Conservation (phyloP, 2,797 vertebrate genomes). For the Etheostoma nigrum region DNA sequence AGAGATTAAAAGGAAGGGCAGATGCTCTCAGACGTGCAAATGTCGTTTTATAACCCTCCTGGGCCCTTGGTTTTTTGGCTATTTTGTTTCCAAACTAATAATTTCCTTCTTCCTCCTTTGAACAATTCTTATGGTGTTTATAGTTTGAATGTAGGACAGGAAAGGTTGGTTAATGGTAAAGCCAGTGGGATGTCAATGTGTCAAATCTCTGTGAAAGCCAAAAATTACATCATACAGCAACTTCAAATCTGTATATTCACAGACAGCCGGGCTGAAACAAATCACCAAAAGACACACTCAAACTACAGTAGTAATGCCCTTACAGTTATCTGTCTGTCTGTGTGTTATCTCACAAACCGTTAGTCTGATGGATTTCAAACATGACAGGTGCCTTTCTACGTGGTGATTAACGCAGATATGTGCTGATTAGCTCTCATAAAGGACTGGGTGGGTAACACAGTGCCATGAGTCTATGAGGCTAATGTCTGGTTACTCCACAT, state of each 20-base stretch:
- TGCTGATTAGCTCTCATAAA: no score
- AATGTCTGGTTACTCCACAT: no score
- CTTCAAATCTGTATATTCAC: conserved; percentile 15
- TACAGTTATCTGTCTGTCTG: conserved; percentile 3
- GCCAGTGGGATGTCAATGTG: conserved; percentile 28
- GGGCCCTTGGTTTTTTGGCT: conserved; percentile 63
- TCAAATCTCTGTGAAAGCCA: conserved; percentile 26
- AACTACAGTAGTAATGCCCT: conserved; percentile 4
- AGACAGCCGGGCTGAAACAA: conserved; percentile 3
- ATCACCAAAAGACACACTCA: conserved; percentile 18
- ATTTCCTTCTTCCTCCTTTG: conserved; percentile 58
- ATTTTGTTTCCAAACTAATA: conserved; percentile 69
- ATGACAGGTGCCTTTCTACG: no score
- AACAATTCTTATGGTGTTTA: conserved; percentile 35
- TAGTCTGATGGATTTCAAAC: no score
- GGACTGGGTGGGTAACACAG: no score
- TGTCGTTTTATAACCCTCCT: conserved; percentile 66
- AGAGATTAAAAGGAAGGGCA: conserved; percentile 58
- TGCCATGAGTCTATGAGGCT: no score
- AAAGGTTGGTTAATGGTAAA: conserved; percentile 14
- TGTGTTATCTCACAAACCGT: no score
- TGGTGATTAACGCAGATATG: no score
- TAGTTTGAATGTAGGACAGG: conserved; percentile 24
- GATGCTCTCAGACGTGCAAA: conserved; percentile 69
- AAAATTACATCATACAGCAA: conserved; percentile 22